phyloP scores from a whole-genome alignment of 2,888 invertebrate species.

The Phrixothrix hirtus region DNA sequence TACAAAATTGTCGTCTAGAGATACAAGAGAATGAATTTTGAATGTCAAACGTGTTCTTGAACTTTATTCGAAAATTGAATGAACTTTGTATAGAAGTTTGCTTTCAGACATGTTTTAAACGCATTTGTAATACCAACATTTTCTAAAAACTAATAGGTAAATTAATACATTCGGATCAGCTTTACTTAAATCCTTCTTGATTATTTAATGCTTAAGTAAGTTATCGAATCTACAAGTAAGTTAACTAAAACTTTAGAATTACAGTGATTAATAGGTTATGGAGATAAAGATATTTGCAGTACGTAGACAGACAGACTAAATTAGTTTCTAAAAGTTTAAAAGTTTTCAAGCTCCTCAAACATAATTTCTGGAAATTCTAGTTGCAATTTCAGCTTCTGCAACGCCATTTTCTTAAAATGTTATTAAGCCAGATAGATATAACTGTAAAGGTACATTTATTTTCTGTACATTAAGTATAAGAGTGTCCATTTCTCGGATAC shows the following conservation, averaged over 20 bases:
- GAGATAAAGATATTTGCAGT: conserved; percentile 12
- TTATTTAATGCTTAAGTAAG: conserved; percentile 3
- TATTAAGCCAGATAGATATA: conserved; percentile 34
- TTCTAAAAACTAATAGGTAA: no score
- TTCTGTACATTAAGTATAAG: conserved; percentile 28
- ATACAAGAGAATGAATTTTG: conserved; percentile 31
- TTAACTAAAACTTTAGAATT: background rate
- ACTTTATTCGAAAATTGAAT: conserved; percentile 32
- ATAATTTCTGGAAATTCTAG: conserved; percentile 26
- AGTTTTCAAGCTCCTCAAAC: conserved; percentile 21
- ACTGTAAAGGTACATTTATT: conserved; percentile 35
- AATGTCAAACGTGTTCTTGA: conserved; percentile 27
- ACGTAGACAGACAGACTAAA: conserved; percentile 14
- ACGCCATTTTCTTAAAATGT: conserved; percentile 36
- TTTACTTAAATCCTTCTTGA: no score
- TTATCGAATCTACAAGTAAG: background rate
- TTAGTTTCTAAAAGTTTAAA: conserved; percentile 21
- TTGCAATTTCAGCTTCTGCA: conserved; percentile 26
- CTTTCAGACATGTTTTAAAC: no score
- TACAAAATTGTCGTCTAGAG: conserved; percentile 23
- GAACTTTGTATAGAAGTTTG: conserved; percentile 10
- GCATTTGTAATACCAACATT: no score
- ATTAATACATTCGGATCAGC: no score
- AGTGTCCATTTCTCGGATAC: conserved; percentile 28
- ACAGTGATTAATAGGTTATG: conserved; percentile 1